Evolutionary conservation across 2,888 invertebrate genomes (phyloP).

Genomic region (Papilio gigon): DNA sequence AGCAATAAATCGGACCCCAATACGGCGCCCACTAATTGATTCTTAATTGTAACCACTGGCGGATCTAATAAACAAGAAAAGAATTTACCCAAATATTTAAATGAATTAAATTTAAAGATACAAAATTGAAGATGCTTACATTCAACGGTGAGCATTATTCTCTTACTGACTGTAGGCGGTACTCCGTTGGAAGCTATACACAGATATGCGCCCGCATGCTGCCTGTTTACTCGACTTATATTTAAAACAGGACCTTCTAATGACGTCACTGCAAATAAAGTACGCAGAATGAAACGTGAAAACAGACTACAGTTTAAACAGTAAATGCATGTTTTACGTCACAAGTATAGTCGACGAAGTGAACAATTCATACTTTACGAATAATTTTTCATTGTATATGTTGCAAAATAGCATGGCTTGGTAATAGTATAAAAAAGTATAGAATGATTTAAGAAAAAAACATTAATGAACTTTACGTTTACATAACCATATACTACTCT

Average conservation of each 20-base stretch:
- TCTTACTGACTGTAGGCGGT: slow-evolving; percentile 93
- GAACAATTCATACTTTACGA: not conserved
- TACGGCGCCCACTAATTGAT: slow-evolving; percentile 91
- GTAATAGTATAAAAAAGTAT: not conserved
- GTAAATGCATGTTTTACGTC: slow-evolving; percentile 16
- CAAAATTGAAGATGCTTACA: slow-evolving; percentile 81
- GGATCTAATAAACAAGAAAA: slow-evolving; percentile 84
- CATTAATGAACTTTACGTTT: not conserved
- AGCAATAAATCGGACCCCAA: slow-evolving; percentile 88
- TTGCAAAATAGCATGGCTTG: not conserved
- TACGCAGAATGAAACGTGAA: slow-evolving; percentile 38
- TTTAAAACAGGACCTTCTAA: slow-evolving; percentile 86
- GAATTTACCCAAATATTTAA: not conserved
- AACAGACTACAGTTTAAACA: slow-evolving; percentile 25
- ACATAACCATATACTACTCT: not conserved
- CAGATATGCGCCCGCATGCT: slow-evolving; percentile 91
- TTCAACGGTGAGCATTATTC: slow-evolving; percentile 92
- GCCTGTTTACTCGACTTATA: slow-evolving; percentile 86
- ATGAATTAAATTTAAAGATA: not conserved
- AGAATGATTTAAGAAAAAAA: not conserved
- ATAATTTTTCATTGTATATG: not conserved
- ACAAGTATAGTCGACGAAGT: slow-evolving; percentile 9
- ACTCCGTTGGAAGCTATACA: slow-evolving; percentile 93
- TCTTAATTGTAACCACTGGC: slow-evolving; percentile 92
- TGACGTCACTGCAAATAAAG: slow-evolving; percentile 80